These are phyloP conservation scores for Meliscaeva auricollis DNA, from an alignment of 2,888 invertebrate species.

Conservation along the genomic window DNA sequence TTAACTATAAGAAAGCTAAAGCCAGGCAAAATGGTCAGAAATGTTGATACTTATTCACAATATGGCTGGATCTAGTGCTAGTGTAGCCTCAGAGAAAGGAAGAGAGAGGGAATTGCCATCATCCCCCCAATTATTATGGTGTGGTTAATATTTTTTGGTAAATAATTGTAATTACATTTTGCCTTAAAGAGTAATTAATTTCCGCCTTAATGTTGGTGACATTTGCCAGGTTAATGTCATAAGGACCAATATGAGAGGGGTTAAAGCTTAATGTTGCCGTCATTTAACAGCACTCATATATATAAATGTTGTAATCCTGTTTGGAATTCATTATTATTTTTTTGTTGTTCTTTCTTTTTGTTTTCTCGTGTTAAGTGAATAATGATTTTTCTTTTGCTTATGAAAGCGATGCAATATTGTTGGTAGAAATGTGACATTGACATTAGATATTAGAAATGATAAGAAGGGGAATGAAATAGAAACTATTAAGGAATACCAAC, in stretches of 20 bases:
- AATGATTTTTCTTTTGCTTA: background rate
- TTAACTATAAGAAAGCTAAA: conserved; percentile 30
- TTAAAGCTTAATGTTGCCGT: conserved; percentile 32
- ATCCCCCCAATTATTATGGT: conserved; percentile 13
- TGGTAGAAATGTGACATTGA: too few relatives aligned
- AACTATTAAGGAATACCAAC: conserved; percentile 14
- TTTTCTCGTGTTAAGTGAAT: background rate
- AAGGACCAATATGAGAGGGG: conserved; percentile 47
- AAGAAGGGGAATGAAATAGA: background rate
- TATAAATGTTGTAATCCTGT: conserved; percentile 55
- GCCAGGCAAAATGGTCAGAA: conserved; percentile 29
- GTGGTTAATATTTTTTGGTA: conserved; percentile 70
- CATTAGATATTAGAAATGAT: background rate
- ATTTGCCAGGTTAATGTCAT: conserved; percentile 75
- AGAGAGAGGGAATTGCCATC: background rate
- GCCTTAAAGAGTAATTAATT: conserved; percentile 72
- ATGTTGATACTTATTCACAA: conserved; percentile 15
- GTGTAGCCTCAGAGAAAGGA: background rate
- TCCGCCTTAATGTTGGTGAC: conserved; percentile 72
- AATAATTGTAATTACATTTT: conserved; percentile 74
- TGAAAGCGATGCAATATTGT: conserved; percentile 28
- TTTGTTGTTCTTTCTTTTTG: background rate
- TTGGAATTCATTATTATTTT: background rate
- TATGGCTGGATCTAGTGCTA: background rate
- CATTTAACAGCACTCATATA: conserved; percentile 54